These are phyloP conservation scores for Lepidurus arcticus DNA, from an alignment of 1,140 invertebrate genomes.

Conservation along the genomic window DNA sequence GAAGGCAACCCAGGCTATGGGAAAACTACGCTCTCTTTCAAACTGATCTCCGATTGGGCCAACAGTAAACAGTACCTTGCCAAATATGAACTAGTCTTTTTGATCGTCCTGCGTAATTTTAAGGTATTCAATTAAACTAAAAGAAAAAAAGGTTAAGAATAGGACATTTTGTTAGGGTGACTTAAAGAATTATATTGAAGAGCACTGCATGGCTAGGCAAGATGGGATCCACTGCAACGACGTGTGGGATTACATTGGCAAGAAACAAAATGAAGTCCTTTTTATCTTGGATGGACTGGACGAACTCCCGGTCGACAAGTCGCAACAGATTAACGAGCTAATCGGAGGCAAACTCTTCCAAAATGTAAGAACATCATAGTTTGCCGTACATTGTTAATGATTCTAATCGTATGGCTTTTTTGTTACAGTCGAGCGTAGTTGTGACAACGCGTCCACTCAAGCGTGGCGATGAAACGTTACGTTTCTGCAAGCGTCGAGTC, in stretches of 20 bases:
- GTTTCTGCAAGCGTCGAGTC: constrained; percentile 32
- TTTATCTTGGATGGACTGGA: constrained; percentile 40
- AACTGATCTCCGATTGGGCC: constrained; percentile 39
- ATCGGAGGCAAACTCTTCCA: constrained; percentile 36
- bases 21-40: constrained; percentile 37
- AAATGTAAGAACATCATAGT: constrained; percentile 34
- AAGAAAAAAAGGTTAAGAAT: neutral
- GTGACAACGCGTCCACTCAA: constrained; percentile 37
- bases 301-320: constrained; percentile 36
- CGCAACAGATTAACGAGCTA: constrained; percentile 36
- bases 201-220: neutral
- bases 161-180: neutral
- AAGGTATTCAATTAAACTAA: constrained; percentile 37
- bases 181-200: neutral
- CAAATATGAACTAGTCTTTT: constrained; percentile 37
- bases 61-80: constrained; percentile 31
- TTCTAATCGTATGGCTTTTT: neutral
- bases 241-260: constrained; percentile 39
- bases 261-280: constrained; percentile 36
- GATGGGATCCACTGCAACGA: neutral
- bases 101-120: constrained; percentile 39
- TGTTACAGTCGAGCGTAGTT: constrained; percentile 24
- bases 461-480: constrained; percentile 34
- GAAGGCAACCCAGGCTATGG: constrained; percentile 39
- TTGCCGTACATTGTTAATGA: neutral